Evolutionary conservation across 2,888 invertebrate genomes (phyloP), one percentile per base, ranked within the genome.

Genomic region (Hirtodrosophila alboralis): DNA sequence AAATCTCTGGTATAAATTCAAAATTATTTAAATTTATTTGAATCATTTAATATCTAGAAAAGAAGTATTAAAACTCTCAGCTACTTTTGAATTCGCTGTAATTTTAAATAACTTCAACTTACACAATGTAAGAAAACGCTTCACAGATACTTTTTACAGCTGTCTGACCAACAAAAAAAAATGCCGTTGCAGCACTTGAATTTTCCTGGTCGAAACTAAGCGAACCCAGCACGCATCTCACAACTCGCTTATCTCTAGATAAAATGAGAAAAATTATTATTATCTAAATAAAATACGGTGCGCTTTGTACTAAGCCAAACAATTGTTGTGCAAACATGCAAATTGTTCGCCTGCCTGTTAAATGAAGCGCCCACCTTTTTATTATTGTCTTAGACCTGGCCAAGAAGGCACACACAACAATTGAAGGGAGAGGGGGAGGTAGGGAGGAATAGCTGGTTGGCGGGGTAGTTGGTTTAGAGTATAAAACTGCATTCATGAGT

Each of bases 321-420:
- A 87, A 87, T 86, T 87, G 86, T 76, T 84, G 76, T 66, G 81
- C 84, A 87, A 86, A 87, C 87, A 85, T 86, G 87, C 86, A 85
- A 87, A 85, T 86, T 87, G 77, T 74, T 64, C 70, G 66, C 59
- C 68, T 45, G 51, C 52, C 77, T 63, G 78, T 75, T 83, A 78
- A 84, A 81, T 75, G 79, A 80, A 72, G 75, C 75, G 75, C 73
- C 84, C 79, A 84, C 79, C 76, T 85, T 66, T 63, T 72, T 79
- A 79, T 72, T 79, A 79, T 72, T 80, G 77, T 80, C 69, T 80
- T 69, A 66, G 65, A 51, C 45, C 41, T 45, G 48, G 54, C 21
- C 44, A 43, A 49, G 62, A 41, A 43, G 33, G 5, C 34, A 28
- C 38, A 10, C 45, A 34, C 8, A 28, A 14, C 21, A 18, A 37